These are phyloP conservation scores for Pteropus rufus DNA, from an alignment of 2,797 vertebrate species.

Conservation along the genomic window DNA sequence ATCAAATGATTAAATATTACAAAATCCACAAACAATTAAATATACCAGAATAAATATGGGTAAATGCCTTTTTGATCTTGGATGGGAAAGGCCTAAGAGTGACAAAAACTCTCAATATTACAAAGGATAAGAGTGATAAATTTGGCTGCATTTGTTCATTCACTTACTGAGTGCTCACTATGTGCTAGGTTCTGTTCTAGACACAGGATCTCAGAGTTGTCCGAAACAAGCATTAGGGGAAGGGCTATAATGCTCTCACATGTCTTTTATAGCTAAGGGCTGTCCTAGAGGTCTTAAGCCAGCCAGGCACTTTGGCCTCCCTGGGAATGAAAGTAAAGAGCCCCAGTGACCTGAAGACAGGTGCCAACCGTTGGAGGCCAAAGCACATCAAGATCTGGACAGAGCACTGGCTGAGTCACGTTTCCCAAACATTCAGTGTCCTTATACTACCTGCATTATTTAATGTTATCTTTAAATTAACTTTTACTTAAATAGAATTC, in stretches of 20 bases:
- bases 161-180: neutral
- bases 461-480: neutral
- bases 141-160: neutral
- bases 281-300: neutral
- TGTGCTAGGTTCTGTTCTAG: neutral
- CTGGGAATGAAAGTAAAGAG: neutral
- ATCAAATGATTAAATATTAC: neutral
- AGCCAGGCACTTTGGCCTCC: neutral
- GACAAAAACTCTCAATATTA: slow-evolving; percentile 1
- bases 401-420: neutral
- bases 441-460: neutral
- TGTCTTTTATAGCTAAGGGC: neutral
- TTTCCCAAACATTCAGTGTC: neutral
- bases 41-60: neutral
- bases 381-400: neutral
- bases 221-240: neutral
- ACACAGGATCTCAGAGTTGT: neutral
- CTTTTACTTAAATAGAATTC: neutral
- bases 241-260: neutral
- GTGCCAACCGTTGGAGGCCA: neutral
- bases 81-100: neutral
- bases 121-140: neutral
- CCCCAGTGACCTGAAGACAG: neutral
- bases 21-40: neutral
- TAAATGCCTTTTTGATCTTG: neutral